These are phyloP conservation scores for Zaprionus nigranus DNA, from an alignment of 1,140 invertebrate genomes.

Conservation along the genomic window DNA sequence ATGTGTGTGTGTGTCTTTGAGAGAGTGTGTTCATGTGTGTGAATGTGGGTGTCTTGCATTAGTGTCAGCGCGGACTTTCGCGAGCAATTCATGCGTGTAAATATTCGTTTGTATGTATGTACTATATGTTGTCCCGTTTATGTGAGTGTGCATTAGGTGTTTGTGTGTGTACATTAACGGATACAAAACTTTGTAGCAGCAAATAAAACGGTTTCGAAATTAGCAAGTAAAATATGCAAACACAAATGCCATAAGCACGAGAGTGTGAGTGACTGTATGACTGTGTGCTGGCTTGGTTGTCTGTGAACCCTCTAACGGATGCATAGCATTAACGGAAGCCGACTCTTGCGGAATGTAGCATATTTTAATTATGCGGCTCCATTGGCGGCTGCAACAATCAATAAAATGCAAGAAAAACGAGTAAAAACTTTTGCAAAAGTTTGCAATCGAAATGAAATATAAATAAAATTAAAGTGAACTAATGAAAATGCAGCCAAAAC, in stretches of 20 bases:
- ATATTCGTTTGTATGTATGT: neutral
- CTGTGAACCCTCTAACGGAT: conserved; percentile 32
- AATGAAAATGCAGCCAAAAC: neutral
- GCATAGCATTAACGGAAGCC: conserved; percentile 53
- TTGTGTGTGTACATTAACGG: conserved; percentile 48
- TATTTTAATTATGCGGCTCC: conserved; percentile 46
- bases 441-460: neutral
- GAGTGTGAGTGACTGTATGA: conserved; percentile 20
- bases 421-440: neutral
- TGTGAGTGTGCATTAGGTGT: conserved; percentile 8
- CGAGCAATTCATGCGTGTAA: neutral
- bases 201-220: conserved; percentile 57
- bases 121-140: no score
- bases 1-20: conserved; percentile 5
- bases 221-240: conserved; percentile 52
- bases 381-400: conserved; percentile 25
- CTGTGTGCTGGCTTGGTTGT: conserved; percentile 19
- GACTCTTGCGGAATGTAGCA: conserved; percentile 57
- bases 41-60: conserved; percentile 20
- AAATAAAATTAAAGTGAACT: neutral
- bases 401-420: neutral
- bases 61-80: conserved; percentile 14
- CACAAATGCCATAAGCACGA: conserved; percentile 34
- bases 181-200: conserved; percentile 68
- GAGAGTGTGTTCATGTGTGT: conserved; percentile 30